Evolutionary conservation across 1,140 invertebrate species (phyloP).

Genomic region (Procambarus virginalis): DNA sequence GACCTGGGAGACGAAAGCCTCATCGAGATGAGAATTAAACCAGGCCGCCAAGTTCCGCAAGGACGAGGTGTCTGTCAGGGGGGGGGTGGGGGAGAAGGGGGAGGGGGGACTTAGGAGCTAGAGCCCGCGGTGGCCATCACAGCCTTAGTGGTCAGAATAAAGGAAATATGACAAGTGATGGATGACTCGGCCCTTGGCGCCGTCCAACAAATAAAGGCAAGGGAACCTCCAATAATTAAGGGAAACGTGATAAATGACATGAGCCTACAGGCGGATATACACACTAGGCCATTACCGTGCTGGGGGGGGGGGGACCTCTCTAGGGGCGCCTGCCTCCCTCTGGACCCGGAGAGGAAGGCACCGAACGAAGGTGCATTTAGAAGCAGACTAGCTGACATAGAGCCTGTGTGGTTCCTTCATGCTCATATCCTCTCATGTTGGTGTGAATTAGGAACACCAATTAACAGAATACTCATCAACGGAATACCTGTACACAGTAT

Average conservation of each 20-base stretch:
- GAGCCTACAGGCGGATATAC: constrained; percentile 28
- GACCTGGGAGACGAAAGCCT: too few relatives aligned
- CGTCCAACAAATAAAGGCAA: constrained; percentile 50
- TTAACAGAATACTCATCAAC: too few relatives aligned
- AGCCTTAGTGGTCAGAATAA: constrained; percentile 20
- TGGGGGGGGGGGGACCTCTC: too few relatives aligned
- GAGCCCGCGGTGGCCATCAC: constrained; percentile 1
- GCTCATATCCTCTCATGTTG: too few relatives aligned
- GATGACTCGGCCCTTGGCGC: constrained; percentile 38
- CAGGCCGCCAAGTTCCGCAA: not conserved
- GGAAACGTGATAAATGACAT: constrained; percentile 43
- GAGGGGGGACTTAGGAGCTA: not conserved
- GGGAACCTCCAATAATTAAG: constrained; percentile 34
- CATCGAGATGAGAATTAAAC: too few relatives aligned
- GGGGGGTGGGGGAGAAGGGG: not conserved
- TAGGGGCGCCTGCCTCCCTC: not conserved
- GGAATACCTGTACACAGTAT: too few relatives aligned
- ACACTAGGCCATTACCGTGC: constrained; percentile 11
- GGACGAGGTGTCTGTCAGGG: not conserved
- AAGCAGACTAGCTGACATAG: too few relatives aligned
- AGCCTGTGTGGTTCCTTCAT: too few relatives aligned
- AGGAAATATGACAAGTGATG: constrained; percentile 47
- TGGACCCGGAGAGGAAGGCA: not conserved
- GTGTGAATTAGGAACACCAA: too few relatives aligned
- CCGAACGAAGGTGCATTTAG: too few relatives aligned